Conservation (phyloP, 2,113 vertebrate species). For the Tauraco erythrolophus region DNA sequence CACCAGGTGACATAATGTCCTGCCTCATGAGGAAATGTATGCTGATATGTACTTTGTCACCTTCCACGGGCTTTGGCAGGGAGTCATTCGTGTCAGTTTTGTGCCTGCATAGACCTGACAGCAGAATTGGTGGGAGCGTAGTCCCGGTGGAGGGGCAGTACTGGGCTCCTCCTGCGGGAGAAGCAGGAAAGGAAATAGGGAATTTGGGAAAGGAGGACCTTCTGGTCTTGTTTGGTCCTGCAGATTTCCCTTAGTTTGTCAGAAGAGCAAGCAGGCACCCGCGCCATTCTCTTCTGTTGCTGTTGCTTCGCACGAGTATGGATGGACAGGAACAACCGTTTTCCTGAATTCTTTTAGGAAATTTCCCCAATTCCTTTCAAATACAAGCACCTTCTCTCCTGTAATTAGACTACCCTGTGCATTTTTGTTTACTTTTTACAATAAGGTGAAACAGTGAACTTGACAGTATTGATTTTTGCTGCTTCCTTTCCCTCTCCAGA, state of each 20-base stretch:
- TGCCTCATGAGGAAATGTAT: neutral
- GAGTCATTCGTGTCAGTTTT: neutral
- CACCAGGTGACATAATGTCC: neutral
- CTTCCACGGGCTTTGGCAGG: neutral
- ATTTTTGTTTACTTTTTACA: neutral
- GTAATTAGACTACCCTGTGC: neutral
- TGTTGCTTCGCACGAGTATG: neutral
- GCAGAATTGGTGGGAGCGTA: neutral
- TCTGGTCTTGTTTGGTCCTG: neutral
- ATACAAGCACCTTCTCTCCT: neutral
- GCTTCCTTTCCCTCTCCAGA: neutral
- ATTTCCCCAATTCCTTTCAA: neutral
- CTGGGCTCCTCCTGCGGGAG: neutral
- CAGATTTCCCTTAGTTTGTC: neutral
- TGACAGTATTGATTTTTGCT: neutral
- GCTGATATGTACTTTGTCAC: neutral
- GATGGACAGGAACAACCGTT: neutral
- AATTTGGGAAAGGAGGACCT: neutral
- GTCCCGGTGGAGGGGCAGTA: neutral
- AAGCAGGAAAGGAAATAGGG: too few species aligned
- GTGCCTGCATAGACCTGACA: neutral
- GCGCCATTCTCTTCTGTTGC: rapidly evolving
- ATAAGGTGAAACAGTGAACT: neutral
- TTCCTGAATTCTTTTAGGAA: neutral
- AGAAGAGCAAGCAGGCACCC: neutral